Evolutionary conservation across 2,888 invertebrate species (phyloP).

Genomic region (Dendrolimus pini): DNA sequence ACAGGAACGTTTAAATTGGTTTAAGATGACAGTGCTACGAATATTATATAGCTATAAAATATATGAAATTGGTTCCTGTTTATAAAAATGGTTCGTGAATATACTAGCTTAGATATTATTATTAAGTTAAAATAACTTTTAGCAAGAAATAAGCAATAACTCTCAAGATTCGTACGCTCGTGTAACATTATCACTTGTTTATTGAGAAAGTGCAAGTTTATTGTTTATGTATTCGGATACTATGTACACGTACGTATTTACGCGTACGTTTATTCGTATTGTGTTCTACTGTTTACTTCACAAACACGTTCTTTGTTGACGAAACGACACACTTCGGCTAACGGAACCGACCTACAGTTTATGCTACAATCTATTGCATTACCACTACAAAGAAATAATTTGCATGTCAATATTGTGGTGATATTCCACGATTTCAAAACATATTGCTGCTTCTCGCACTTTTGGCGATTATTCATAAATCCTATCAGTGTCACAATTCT

Average conservation of each 20-base stretch:
- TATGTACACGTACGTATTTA: conserved; percentile 3
- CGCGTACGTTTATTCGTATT: conserved; percentile 13
- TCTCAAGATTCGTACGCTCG: too few species aligned
- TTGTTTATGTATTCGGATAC: not conserved
- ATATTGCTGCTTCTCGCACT: conserved; percentile 20
- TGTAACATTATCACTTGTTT: not conserved
- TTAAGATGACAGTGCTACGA: too few species aligned
- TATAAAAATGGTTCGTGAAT: too few species aligned
- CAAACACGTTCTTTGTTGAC: conserved; percentile 32
- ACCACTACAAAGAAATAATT: conserved; percentile 39
- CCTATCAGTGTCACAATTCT: not conserved
- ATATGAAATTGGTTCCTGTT: too few species aligned
- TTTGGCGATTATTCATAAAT: conserved; percentile 7
- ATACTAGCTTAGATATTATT: too few species aligned
- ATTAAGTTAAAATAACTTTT: too few species aligned
- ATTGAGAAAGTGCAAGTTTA: not conserved
- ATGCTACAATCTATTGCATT: conserved; percentile 35
- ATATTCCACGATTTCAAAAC: conserved; percentile 27
- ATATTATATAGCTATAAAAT: too few species aligned
- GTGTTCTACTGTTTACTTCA: conserved; percentile 27
- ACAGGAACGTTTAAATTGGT: too few species aligned
- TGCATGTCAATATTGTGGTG: conserved; percentile 39
- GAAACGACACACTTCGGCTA: conserved; percentile 37
- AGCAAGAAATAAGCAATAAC: too few species aligned
- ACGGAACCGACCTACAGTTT: conserved; percentile 37